Evolutionary conservation across 2,113 vertebrate species (phyloP), one percentile per base, ranked within the genome.

Genomic region (Oreocharis arfaki): DNA sequence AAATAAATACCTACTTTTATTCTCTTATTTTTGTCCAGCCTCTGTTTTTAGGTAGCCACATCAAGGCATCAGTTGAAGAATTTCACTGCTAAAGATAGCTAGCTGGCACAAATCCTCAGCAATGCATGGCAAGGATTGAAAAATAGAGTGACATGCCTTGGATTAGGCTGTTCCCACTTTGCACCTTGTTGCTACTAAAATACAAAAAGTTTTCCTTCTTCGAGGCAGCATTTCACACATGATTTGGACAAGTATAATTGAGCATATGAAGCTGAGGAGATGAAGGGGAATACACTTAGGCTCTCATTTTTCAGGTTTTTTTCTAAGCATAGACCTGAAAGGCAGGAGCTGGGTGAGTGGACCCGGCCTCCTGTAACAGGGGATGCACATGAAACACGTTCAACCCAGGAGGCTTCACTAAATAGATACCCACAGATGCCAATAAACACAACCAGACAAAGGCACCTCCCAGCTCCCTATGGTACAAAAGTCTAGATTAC

Each of bases 361-460:
- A 56, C 28, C 22, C 12, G 23, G 24, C 7, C 22, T 57, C 42
- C 42, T 55, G 0, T 33, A 63, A 30, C 0, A 1, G 22, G 14
- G 32, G 33, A 59, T 30, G 30, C 23, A 7, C 19, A 6, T 23
- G 16, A 33, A 68, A 63, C 19, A 57, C 3, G 2, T 79, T 64
- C 22, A 60, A 21, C 19, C 16, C 53, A 37, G 39, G 20, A 67
- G 68, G 28, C 42, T 90, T 52, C 73, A 42, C 19, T n/a, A 21
- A 39, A 18, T 3, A 69, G 26, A 33, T 2, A 35, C 14, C 27
- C 53, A 69, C 33, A 69, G 33, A 37, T 1, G 23, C 5, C 46
- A 77, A 16, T 23, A 59, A 81, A 64, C 11, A 49, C 26, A 59
- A 13, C 18, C 59, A 61, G 67, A 22, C 56, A 73, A 41, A 46